A percentile compares a stretch with the other conserved stretches of the same genome.
Conservation (phyloP, 2,888 invertebrate species). For the Brassicogethes aeneus region DNA sequence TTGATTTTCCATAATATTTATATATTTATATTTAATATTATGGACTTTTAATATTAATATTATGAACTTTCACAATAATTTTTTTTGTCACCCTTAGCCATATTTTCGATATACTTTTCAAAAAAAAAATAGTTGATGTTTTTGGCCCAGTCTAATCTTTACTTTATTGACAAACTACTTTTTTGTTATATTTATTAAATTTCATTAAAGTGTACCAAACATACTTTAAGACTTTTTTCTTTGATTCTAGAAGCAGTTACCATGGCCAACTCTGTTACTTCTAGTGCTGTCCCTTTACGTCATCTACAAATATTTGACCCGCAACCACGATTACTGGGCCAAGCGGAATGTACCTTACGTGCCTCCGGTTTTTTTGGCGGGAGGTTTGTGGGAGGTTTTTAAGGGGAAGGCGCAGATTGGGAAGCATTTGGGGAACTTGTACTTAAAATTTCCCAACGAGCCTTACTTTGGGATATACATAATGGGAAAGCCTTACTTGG, state of each 20-base stretch:
- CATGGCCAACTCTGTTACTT: conserved; percentile 14
- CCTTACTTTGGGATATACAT: conserved; percentile 42
- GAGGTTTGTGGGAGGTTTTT: conserved; percentile 27
- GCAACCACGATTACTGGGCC: conserved; percentile 25
- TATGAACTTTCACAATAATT: too few relatives aligned
- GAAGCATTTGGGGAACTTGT: conserved; percentile 32
- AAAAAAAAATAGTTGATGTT: too few relatives aligned
- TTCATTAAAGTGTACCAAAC: too few relatives aligned
- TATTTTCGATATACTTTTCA: too few relatives aligned
- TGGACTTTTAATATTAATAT: too few relatives aligned
- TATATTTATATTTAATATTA: too few relatives aligned
- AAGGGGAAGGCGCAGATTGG: conserved; percentile 31
- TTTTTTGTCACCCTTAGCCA: too few relatives aligned
- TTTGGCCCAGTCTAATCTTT: not conserved
- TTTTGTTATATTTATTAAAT: too few relatives aligned
- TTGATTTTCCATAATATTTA: too few relatives aligned
- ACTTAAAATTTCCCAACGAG: conserved; percentile 26
- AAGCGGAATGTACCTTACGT: conserved; percentile 22
- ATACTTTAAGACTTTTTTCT: too few relatives aligned
- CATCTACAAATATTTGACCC: conserved; percentile 19
- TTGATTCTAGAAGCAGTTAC: too few relatives aligned
- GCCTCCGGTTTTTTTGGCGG: conserved; percentile 22
- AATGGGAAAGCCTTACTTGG: conserved; percentile 41
- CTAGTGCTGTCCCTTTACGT: conserved; percentile 14
- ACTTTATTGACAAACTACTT: not conserved